These are phyloP conservation scores for Tanypteryx hageni DNA, from an alignment of 2,888 invertebrate genomes.

Conservation along the genomic window DNA sequence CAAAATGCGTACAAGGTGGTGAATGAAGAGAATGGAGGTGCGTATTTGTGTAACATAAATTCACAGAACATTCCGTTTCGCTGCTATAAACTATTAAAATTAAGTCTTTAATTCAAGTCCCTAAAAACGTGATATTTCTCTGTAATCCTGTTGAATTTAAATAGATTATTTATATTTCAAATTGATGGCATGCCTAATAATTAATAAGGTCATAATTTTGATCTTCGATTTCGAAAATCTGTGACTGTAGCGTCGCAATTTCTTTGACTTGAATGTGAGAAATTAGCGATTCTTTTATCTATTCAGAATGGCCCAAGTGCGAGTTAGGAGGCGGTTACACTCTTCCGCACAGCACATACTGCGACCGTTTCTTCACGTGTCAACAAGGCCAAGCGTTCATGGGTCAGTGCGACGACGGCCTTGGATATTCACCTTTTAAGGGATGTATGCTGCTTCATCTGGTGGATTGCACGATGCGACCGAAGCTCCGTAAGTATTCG, in stretches of 20 bases:
- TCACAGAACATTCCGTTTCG: too few relatives aligned
- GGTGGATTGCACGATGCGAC: slow-evolving; percentile 69
- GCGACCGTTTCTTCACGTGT: slow-evolving; percentile 70
- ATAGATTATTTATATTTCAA: too few relatives aligned
- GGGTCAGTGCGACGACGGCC: slow-evolving; percentile 70
- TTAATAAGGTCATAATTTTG: too few relatives aligned
- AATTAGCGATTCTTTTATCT: slow-evolving; percentile 17
- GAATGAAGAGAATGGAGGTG: slow-evolving; percentile 7
- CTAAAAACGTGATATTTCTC: too few relatives aligned
- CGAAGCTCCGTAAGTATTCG: slow-evolving; percentile 68
- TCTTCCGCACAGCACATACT: slow-evolving; percentile 68
- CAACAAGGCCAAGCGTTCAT: slow-evolving; percentile 68
- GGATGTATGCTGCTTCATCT: slow-evolving; percentile 69
- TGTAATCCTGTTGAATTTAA: too few relatives aligned
- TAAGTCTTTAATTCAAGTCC: too few relatives aligned
- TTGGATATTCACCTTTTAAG: slow-evolving; percentile 68
- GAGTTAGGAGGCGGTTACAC: slow-evolving; percentile 68
- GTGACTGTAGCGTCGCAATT: too few relatives aligned
- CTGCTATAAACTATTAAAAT: too few relatives aligned
- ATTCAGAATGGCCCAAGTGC: slow-evolving; percentile 66
- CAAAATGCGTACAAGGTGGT: not conserved
- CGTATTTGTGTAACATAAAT: not conserved
- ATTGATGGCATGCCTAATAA: too few relatives aligned
- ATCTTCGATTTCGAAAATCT: too few relatives aligned
- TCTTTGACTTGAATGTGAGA: not conserved